Evolutionary conservation across 1,140 invertebrate species (phyloP), one percentile per base, ranked within the genome.

Genomic region (Meloidogyne floridensis): DNA sequence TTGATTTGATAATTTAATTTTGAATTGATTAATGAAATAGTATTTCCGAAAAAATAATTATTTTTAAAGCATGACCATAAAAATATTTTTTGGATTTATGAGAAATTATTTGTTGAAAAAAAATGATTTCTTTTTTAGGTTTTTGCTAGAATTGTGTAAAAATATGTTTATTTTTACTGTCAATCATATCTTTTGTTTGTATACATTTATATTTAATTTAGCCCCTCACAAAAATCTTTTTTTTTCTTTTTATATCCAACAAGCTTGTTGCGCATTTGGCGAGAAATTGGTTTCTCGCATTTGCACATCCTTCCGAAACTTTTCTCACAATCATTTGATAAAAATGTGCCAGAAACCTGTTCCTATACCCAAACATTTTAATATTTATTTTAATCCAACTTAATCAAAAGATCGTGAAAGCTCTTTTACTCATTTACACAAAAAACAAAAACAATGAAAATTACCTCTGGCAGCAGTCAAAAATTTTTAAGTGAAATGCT

Each of bases 261-360:
- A 65, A 65, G 59, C 59, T 65, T 65, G 59, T 65, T 65, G 59
- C 59, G 59, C 59, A 65, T 65, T 65, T 65, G 59, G 59, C 59
- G 59, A 65, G 59, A 65, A 65, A 65, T n/a, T 6, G 15, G 15
- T 65, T 65, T 65, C 59, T 65, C 59, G 59, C 59, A n/a, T 65
- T 59, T 65, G 15, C 59, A 65, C 59, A n/a, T 65, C 59, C 59
- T 65, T 15, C 2, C 59, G 59, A 65, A 65, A 6, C 59, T n/a
- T 65, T n/a, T 65, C 59, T 65, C n/a, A 65, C 56, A 65, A 65
- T 18, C 47, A 65, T 65, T 65, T 65, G 59, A 65, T 65, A 65
- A n/a, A 65, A 65, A 65, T 65, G 59, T 65, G n/a, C n/a, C n/a
- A 65, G 15, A 18, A 65, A 65, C 59, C 15, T n/a, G 59, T 65